These are phyloP conservation scores for Lucilia sericata DNA, from an alignment of 1,140 invertebrate species.

Conservation along the genomic window DNA sequence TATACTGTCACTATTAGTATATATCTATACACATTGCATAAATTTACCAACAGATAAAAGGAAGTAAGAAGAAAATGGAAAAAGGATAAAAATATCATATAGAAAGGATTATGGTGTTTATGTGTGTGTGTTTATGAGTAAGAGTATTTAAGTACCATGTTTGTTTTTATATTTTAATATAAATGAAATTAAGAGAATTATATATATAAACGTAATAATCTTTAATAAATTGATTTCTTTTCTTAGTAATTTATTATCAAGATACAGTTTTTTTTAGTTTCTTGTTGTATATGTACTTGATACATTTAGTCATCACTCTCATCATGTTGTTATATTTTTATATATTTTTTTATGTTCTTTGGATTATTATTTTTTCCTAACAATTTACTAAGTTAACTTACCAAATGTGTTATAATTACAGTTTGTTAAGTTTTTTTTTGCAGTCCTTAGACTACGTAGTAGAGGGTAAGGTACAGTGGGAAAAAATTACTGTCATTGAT, in stretches of 20 bases:
- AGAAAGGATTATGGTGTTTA: background rate
- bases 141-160: background rate
- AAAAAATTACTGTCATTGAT: too few relatives aligned
- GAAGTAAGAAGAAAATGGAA: background rate
- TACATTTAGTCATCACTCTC: background rate
- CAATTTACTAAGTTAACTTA: slow-evolving; percentile 36
- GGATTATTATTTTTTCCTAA: slow-evolving; percentile 1
- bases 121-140: background rate
- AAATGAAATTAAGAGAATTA: background rate
- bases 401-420: slow-evolving; percentile 40
- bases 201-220: slow-evolving; percentile 19
- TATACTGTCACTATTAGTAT: background rate
- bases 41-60: background rate
- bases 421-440: slow-evolving; percentile 18
- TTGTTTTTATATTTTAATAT: background rate
- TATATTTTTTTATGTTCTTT: background rate
- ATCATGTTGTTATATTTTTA: background rate
- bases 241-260: background rate
- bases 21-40: background rate
- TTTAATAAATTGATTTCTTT: slow-evolving; percentile 41
- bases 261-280: background rate
- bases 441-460: background rate
- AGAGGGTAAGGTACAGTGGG: background rate
- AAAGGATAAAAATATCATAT: background rate
- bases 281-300: background rate